These are phyloP conservation scores for Trinorchestia longiramus DNA, from an alignment of 1,140 invertebrate genomes.

Conservation along the genomic window DNA sequence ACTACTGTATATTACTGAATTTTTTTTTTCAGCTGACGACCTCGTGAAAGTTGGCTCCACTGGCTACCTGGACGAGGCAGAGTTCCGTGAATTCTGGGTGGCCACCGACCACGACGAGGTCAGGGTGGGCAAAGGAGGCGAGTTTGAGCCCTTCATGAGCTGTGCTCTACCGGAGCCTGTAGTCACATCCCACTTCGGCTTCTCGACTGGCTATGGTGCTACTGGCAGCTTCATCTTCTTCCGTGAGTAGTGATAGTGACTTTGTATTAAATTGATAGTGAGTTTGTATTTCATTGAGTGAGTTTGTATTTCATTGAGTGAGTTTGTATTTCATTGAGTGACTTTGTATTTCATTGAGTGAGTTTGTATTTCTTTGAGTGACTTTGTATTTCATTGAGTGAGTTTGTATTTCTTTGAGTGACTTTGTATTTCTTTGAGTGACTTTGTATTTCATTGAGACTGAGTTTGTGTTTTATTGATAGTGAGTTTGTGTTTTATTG, in stretches of 20 bases:
- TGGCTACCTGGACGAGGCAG: constrained; percentile 62
- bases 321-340: too few species aligned
- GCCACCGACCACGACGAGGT: constrained; percentile 78
- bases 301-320: too few species aligned
- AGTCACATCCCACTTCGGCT: constrained; percentile 79
- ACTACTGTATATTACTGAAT: too few species aligned
- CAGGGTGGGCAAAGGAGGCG: constrained; percentile 66
- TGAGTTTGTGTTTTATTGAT: too few species aligned
- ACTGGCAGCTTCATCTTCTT: constrained; percentile 85
- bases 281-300: too few species aligned
- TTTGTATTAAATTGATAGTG: not conserved
- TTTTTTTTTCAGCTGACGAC: constrained; percentile 58
- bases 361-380: too few species aligned
- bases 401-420: too few species aligned
- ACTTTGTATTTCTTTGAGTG: too few species aligned
- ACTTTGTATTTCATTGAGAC: too few species aligned
- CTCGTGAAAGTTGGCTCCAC: constrained; percentile 64
- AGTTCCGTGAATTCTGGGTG: constrained; percentile 87
- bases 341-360: too few species aligned
- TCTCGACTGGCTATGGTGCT: constrained; percentile 88
- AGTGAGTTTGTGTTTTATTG: too few species aligned
- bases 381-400: too few species aligned
- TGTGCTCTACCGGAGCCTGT: constrained; percentile 76
- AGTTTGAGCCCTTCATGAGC: constrained; percentile 61
- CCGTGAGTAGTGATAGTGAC: constrained; percentile 56